Conservation (phyloP, 2,113 vertebrate genomes). For the Vicugna pacos region DNA sequence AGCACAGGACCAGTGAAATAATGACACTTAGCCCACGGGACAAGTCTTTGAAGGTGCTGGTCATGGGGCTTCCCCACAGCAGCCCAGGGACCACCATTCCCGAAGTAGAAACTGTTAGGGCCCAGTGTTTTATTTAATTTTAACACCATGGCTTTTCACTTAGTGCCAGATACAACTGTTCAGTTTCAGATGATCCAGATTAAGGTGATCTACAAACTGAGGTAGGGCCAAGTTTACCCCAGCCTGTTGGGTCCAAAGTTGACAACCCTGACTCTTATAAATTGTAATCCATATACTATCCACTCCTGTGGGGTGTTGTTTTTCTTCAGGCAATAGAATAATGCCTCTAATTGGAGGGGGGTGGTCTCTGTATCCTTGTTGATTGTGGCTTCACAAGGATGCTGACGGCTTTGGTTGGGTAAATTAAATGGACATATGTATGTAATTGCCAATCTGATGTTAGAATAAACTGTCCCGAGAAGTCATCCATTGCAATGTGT, state of each 20-base stretch:
- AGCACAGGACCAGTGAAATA: not conserved
- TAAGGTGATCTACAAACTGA: not conserved
- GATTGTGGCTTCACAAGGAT: not conserved
- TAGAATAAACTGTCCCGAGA: not conserved
- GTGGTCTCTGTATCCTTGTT: not conserved
- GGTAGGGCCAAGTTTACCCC: not conserved
- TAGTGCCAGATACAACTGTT: not conserved
- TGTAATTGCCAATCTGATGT: not conserved
- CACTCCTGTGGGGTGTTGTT: not conserved
- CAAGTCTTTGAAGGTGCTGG: not conserved
- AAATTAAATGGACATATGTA: not conserved
- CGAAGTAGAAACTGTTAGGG: not conserved
- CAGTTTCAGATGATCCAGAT: not conserved
- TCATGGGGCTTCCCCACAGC: not conserved
- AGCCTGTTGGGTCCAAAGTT: not conserved
- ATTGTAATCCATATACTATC: not conserved
- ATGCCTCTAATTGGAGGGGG: not conserved
- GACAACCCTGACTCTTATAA: not conserved
- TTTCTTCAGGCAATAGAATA: not conserved
- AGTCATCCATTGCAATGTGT: not conserved
- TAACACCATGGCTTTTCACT: not conserved
- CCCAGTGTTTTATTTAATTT: not conserved
- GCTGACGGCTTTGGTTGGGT: not conserved
- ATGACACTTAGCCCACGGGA: not conserved
- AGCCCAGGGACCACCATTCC: not conserved